Conservation (phyloP, 2,113 vertebrate genomes). For the Myxocyprinus asiaticus region DNA sequence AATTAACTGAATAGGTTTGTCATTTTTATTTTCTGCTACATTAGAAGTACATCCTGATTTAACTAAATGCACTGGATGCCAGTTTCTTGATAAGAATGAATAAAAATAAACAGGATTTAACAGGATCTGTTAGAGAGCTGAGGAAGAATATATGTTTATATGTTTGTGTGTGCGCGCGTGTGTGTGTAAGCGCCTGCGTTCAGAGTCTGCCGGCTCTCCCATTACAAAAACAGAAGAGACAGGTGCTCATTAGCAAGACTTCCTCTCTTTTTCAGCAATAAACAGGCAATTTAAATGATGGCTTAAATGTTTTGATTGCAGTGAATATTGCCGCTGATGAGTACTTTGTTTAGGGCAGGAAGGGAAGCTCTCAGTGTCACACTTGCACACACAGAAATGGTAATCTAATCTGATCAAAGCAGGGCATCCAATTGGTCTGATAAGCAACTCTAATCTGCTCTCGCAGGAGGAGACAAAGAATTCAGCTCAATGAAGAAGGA, state of each 20-base stretch:
- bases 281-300: conserved; percentile 9
- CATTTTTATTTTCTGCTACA: too few species aligned
- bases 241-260: conserved; percentile 42
- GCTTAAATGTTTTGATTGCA: conserved; percentile 35
- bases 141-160: too few species aligned
- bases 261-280: conserved; percentile 17
- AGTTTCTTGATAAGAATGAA: too few species aligned
- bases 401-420: conserved; percentile 42
- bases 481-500: neutral
- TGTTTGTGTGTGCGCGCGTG: neutral
- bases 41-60: too few species aligned
- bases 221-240: conserved; percentile 30
- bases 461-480: neutral
- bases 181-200: neutral
- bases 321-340: conserved; percentile 30
- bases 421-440: neutral
- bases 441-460: too few species aligned
- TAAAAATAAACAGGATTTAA: too few species aligned
- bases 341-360: conserved; percentile 27
- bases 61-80: too few species aligned
- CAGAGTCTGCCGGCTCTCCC: neutral
- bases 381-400: conserved; percentile 15
- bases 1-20: too few species aligned
- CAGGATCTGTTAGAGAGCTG: too few species aligned
- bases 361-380: conserved; percentile 15